phyloP scores from a whole-genome alignment of 2,888 invertebrate species.

The Perdita meconis region DNA sequence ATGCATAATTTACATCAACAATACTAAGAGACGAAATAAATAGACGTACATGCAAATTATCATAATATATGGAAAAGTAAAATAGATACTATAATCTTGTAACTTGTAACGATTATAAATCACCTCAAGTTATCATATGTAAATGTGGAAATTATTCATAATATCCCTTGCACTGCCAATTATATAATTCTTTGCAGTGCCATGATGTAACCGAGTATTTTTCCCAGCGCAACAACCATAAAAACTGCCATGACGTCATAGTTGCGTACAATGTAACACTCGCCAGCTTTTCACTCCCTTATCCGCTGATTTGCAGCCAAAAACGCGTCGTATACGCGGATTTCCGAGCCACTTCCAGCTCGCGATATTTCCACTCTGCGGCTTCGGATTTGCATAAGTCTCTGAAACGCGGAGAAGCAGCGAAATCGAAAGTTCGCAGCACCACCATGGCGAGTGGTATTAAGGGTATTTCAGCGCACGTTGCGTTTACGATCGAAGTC shows the following conservation, averaged over 20 bases:
- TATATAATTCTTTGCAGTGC: too few species aligned
- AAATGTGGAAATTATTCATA: too few species aligned
- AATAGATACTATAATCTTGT: too few species aligned
- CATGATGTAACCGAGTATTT: too few species aligned
- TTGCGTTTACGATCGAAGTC: slow-evolving; percentile 60
- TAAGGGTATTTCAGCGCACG: slow-evolving; percentile 51
- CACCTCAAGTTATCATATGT: too few species aligned
- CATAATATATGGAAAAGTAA: too few species aligned
- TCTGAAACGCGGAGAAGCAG: slow-evolving; percentile 74
- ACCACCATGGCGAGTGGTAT: slow-evolving; percentile 55
- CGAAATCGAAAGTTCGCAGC: slow-evolving; percentile 80
- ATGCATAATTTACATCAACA: too few species aligned
- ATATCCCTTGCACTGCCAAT: too few species aligned
- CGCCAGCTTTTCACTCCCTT: slow-evolving; percentile 56
- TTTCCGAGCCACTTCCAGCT: slow-evolving; percentile 49
- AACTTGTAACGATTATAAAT: too few species aligned
- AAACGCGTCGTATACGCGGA: slow-evolving; percentile 67
- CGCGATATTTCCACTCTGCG: slow-evolving; percentile 39
- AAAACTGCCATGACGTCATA: slow-evolving; percentile 52
- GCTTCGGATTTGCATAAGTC: slow-evolving; percentile 80
- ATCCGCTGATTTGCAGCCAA: slow-evolving; percentile 81
- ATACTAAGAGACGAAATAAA: too few species aligned
- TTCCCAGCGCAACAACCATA: too few species aligned
- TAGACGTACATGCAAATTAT: too few species aligned
- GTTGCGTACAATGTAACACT: slow-evolving; percentile 58